Percentiles rank a stretch among this genome's conserved stretches.
phyloP scores from a whole-genome alignment of 1,140 invertebrate species.

The Drosophila saltans region DNA sequence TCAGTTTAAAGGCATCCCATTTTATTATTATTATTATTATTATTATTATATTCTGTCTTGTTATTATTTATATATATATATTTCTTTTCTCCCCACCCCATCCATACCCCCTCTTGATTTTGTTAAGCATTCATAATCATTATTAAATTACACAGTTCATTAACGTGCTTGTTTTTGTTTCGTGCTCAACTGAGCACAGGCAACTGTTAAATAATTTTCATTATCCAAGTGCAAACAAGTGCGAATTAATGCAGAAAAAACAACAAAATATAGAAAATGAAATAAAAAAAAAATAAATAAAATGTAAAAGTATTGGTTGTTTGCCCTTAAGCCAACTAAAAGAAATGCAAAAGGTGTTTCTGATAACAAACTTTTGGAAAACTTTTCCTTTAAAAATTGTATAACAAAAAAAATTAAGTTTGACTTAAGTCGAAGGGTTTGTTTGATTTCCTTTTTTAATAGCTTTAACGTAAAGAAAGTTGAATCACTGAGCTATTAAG shows the following conservation, averaged over 20 bases:
- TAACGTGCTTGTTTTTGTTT: conserved; percentile 50
- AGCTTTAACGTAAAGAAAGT: too few species aligned
- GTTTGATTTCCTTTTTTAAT: too few species aligned
- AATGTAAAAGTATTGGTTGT: too few species aligned
- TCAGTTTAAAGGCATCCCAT: not conserved
- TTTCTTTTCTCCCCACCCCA: not conserved
- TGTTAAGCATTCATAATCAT: conserved; percentile 27
- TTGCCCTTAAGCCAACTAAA: not conserved
- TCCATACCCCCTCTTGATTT: not conserved
- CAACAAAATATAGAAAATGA: not conserved
- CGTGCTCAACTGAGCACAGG: conserved; percentile 63
- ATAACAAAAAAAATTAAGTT: too few species aligned
- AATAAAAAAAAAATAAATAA: too few species aligned
- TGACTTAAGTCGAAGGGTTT: too few species aligned
- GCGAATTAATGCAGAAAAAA: conserved; percentile 52
- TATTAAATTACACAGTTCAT: conserved; percentile 69
- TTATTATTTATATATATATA: not conserved
- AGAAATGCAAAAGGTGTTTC: too few species aligned
- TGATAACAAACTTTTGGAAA: too few species aligned
- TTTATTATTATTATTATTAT: not conserved
- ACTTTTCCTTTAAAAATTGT: too few species aligned
- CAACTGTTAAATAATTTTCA: conserved; percentile 76
- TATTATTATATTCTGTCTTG: not conserved
- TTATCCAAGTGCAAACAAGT: conserved; percentile 70
- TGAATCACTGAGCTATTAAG: too few species aligned